Evolutionary conservation across 2,113 vertebrate genomes (phyloP).

Genomic region (Circaetus cinerascens): DNA sequence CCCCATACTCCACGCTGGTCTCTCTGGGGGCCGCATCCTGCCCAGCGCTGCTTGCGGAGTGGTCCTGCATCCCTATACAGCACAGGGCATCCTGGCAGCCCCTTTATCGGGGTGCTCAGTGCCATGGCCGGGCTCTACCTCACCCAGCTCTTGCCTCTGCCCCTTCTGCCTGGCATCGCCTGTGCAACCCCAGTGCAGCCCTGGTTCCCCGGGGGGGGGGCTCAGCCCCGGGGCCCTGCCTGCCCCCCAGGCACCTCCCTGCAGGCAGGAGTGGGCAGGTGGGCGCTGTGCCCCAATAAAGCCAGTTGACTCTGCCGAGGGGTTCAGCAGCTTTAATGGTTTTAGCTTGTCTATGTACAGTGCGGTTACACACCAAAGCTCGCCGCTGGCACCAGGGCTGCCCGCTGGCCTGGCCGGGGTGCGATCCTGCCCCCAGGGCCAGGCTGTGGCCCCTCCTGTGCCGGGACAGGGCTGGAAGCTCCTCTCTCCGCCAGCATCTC

Average conservation of each 20-base stretch:
- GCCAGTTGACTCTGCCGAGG: background rate
- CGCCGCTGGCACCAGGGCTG: fast-evolving
- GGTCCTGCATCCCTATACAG: background rate
- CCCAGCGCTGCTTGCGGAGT: background rate
- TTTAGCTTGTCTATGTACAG: slow-evolving; percentile 72
- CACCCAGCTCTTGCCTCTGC: background rate
- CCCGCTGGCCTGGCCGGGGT: background rate
- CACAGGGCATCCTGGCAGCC: background rate
- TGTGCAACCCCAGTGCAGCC: fast-evolving
- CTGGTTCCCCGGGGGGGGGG: background rate
- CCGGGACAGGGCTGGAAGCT: background rate
- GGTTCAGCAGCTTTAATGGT: slow-evolving; percentile 74
- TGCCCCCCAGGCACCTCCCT: background rate
- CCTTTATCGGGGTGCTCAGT: background rate
- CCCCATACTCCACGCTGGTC: background rate
- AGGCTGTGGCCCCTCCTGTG: background rate
- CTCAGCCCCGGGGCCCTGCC: background rate
- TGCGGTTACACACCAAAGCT: slow-evolving; percentile 41
- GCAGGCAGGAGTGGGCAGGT: fast-evolving
- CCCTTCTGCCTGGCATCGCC: background rate
- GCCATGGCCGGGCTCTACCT: background rate
- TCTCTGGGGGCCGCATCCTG: background rate
- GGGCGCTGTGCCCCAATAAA: slow-evolving; percentile 3
- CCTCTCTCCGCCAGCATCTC: background rate
- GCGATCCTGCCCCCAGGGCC: background rate